Evolutionary conservation across 2,888 invertebrate species (phyloP).

Genomic region (Rotaria socialis): DNA sequence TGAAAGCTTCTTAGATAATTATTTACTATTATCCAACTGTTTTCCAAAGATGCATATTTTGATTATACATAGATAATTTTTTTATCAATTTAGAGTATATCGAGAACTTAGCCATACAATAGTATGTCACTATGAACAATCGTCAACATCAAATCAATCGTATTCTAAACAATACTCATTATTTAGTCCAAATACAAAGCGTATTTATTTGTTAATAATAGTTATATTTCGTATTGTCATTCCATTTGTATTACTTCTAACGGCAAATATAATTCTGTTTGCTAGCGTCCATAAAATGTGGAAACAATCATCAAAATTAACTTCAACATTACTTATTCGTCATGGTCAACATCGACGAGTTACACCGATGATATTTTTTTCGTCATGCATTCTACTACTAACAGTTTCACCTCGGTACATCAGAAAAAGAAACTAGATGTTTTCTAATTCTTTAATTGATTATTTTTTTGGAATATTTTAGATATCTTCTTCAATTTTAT

Average conservation of each 20-base stretch:
- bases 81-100: neutral
- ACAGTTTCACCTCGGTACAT: constrained; percentile 5
- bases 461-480: neutral
- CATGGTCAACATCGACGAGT: neutral
- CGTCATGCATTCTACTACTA: neutral
- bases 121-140: neutral
- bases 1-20: no score
- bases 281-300: neutral
- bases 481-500: constrained; percentile 12
- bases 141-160: neutral
- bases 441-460: neutral
- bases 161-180: neutral
- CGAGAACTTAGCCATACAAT: neutral
- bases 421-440: no score
- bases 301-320: neutral
- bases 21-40: no score
- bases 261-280: neutral
- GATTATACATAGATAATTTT: no score
- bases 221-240: neutral
- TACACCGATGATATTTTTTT: neutral
- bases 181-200: neutral
- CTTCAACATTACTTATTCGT: neutral
- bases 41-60: no score
- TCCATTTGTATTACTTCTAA: neutral
- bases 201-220: neutral